These are phyloP conservation scores for Drosophila paucipuncta DNA, from an alignment of 2,888 invertebrate genomes.

Conservation along the genomic window DNA sequence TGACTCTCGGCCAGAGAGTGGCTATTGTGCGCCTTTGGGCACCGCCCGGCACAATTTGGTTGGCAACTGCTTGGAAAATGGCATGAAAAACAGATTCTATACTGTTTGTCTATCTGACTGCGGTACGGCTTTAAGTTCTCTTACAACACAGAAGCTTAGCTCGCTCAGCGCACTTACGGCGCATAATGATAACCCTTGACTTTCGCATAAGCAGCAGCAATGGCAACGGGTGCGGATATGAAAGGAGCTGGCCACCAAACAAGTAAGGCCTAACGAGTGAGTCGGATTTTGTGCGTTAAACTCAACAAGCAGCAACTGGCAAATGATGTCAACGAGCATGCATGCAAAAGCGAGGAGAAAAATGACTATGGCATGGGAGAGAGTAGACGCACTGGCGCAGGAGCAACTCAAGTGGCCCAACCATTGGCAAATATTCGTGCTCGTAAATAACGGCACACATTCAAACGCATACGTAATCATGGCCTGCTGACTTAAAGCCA, in stretches of 20 bases:
- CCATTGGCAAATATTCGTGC: conserved; percentile 65
- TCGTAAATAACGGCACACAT: conserved; percentile 62
- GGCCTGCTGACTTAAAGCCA: conserved; percentile 56
- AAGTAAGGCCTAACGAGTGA: conserved; percentile 75
- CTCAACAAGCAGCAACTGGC: conserved; percentile 69
- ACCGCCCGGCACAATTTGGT: conserved; percentile 61
- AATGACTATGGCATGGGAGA: conserved; percentile 17
- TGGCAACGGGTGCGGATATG: background rate
- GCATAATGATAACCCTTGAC: conserved; percentile 80
- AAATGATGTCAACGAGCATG: conserved; percentile 78
- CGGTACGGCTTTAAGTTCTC: conserved; percentile 34
- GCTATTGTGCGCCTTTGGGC: conserved; percentile 42
- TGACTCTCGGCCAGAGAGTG: conserved; percentile 49
- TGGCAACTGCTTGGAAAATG: conserved; percentile 76
- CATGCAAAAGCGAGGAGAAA: conserved; percentile 45
- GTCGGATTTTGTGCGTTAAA: conserved; percentile 72
- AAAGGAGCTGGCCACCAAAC: conserved; percentile 43
- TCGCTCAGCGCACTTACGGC: conserved; percentile 45
- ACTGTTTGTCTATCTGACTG: conserved; percentile 4
- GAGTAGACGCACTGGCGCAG: conserved; percentile 18
- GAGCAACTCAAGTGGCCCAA: conserved; percentile 48
- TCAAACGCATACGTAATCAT: conserved; percentile 51
- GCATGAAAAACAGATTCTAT: conserved; percentile 40
- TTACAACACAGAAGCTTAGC: conserved; percentile 31
- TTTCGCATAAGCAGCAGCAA: conserved; percentile 58